A percentile compares a stretch with the other conserved stretches of the same genome.
These are phyloP conservation scores for Jaculus jaculus DNA, from an alignment of 2,113 vertebrate species.

Conservation along the genomic window DNA sequence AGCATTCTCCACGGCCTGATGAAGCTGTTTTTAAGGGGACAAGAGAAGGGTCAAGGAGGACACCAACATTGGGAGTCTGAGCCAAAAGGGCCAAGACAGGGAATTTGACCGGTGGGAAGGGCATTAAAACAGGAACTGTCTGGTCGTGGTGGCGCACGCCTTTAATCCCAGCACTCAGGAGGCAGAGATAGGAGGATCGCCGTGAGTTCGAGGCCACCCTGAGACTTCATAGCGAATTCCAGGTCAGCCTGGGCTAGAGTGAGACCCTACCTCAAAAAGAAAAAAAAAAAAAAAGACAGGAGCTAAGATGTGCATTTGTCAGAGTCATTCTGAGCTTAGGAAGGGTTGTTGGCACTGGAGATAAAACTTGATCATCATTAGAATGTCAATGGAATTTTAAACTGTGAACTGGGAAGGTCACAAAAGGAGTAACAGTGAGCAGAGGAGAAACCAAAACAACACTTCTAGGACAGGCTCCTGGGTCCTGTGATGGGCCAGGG, in stretches of 20 bases:
- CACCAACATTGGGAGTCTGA: neutral
- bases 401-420: neutral
- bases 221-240: too few relatives aligned
- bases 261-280: too few relatives aligned
- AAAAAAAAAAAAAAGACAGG: too few relatives aligned
- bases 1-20: neutral
- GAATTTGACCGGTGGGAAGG: too few relatives aligned
- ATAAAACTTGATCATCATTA: neutral
- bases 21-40: neutral
- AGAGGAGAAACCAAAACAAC: neutral
- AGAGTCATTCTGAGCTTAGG: neutral
- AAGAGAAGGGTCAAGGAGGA: neutral
- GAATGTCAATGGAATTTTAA: conserved; percentile 54
- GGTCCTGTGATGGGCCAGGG: neutral
- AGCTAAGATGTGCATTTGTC: neutral
- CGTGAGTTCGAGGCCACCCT: too few relatives aligned
- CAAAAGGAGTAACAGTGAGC: neutral
- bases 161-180: too few relatives aligned
- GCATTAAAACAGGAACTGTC: fast-evolving
- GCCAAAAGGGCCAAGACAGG: neutral
- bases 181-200: too few relatives aligned
- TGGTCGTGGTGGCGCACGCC: too few relatives aligned
- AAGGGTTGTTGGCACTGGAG: neutral
- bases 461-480: neutral
- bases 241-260: too few relatives aligned